Evolutionary conservation across 2,888 invertebrate species (phyloP).

Genomic region (Schizaphis graminum): DNA sequence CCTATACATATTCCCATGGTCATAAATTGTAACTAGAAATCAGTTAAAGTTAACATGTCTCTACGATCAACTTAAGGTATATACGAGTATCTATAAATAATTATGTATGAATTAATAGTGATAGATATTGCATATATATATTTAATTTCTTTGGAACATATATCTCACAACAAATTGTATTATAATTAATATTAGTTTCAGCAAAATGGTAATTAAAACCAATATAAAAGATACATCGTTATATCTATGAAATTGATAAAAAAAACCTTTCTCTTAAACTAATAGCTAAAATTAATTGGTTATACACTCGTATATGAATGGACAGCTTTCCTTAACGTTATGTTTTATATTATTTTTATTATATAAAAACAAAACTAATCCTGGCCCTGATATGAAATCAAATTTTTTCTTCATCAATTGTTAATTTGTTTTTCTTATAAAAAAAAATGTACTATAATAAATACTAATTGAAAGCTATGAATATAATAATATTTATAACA

Average conservation of each 20-base stretch:
- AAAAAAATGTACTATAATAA: background rate
- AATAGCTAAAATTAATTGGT: background rate
- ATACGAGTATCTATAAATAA: background rate
- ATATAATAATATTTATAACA: background rate
- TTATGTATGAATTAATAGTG: background rate
- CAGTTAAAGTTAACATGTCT: background rate
- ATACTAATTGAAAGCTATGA: background rate
- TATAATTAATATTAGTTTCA: background rate
- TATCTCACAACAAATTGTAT: background rate
- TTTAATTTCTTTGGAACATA: background rate
- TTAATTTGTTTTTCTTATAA: background rate
- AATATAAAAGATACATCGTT: background rate
- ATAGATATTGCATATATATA: background rate
- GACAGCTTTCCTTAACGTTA: background rate
- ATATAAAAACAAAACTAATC: background rate
- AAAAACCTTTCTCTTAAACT: background rate
- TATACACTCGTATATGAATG: too few relatives aligned
- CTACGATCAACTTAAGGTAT: background rate
- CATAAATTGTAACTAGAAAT: background rate
- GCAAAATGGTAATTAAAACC: background rate
- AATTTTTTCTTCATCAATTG: too few relatives aligned
- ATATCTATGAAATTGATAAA: background rate
- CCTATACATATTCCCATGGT: background rate
- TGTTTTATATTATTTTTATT: background rate
- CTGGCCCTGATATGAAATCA: too few relatives aligned